phyloP scores from a whole-genome alignment of 2,888 invertebrate genomes.

The Uropetala carovei region DNA sequence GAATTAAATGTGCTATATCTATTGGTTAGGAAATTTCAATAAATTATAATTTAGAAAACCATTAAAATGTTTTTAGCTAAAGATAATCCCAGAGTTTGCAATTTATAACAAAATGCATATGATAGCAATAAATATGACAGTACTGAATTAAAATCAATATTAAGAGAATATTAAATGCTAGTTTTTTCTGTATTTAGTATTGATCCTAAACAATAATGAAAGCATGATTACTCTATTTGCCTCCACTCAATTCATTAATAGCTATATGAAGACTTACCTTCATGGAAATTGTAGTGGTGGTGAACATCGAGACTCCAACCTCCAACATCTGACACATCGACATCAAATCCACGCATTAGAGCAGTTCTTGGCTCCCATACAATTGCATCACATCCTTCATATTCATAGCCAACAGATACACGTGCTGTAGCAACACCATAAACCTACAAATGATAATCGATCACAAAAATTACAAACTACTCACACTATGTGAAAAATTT shows the following conservation, averaged over 20 bases:
- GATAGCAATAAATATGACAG: too few relatives aligned
- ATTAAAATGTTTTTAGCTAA: too few relatives aligned
- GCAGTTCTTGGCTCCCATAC: slow-evolving; percentile 98
- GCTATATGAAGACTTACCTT: slow-evolving; percentile 78
- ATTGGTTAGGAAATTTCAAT: too few relatives aligned
- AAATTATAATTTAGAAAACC: too few relatives aligned
- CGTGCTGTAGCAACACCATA: slow-evolving; percentile 92
- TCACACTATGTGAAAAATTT: not conserved
- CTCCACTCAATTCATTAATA: not conserved
- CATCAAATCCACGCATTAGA: slow-evolving; percentile 95
- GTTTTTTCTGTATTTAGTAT: too few relatives aligned
- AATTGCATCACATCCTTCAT: slow-evolving; percentile 89
- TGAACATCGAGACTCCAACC: slow-evolving; percentile 99
- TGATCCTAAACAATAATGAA: too few relatives aligned
- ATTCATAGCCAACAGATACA: slow-evolving; percentile 96
- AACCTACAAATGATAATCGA: slow-evolving; percentile 73
- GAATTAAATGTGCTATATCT: too few relatives aligned
- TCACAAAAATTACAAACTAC: not conserved
- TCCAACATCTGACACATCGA: slow-evolving; percentile 97
- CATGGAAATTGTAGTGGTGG: slow-evolving; percentile 99
- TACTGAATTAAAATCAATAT: too few relatives aligned
- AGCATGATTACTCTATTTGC: too few relatives aligned
- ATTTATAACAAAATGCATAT: too few relatives aligned
- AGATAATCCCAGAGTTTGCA: too few relatives aligned
- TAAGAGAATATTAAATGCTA: too few relatives aligned